These are phyloP conservation scores for Charadrius vociferus DNA, from an alignment of 2,113 vertebrate genomes.

Conservation along the genomic window DNA sequence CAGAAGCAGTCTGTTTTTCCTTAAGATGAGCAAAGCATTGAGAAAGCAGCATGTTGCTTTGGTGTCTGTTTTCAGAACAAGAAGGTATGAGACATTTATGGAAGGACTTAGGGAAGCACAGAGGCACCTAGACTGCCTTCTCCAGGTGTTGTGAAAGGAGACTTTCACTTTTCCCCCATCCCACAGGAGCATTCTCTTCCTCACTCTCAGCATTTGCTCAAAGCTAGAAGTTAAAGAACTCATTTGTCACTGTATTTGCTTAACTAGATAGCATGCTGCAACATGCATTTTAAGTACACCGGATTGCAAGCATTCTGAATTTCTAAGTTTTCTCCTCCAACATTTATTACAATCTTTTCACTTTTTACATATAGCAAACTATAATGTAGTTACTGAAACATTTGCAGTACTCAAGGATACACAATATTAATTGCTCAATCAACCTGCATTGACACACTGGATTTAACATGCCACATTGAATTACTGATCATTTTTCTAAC, in stretches of 20 bases:
- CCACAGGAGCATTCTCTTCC: neutral
- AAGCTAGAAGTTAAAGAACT: neutral
- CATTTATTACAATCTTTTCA: neutral
- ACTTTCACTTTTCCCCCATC: neutral
- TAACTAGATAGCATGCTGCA: neutral
- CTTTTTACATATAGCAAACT: neutral
- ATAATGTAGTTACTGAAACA: neutral
- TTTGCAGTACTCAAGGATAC: neutral
- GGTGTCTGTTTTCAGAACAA: neutral
- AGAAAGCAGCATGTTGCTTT: neutral
- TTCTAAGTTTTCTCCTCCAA: neutral
- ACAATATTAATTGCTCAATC: constrained; percentile 8
- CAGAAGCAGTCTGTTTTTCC: neutral
- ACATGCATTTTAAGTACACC: neutral
- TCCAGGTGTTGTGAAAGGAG: neutral
- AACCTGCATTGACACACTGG: neutral
- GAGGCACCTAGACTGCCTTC: neutral
- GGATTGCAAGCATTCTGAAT: neutral
- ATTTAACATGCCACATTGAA: constrained; percentile 23
- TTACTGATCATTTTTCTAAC: constrained; percentile 18
- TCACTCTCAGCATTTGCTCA: neutral
- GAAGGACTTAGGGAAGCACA: neutral
- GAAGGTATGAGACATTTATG: neutral
- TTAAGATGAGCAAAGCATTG: neutral
- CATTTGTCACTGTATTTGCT: neutral